These are phyloP conservation scores for Orestias chungarensis DNA, from an alignment of 2,797 vertebrate species.

Conservation along the genomic window DNA sequence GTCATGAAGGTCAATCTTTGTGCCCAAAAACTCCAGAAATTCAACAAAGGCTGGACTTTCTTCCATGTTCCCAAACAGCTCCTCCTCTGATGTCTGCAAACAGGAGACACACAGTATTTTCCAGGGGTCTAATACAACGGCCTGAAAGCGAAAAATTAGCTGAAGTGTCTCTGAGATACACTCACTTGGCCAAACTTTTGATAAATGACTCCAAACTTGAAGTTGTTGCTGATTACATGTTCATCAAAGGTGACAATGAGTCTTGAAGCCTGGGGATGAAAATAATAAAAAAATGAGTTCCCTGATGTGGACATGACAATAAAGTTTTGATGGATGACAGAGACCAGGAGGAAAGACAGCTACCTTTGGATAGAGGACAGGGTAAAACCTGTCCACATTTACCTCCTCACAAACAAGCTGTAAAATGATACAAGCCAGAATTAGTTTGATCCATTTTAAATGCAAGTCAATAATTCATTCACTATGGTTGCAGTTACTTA, in stretches of 20 bases:
- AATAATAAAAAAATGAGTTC: constrained; percentile 4
- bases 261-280: constrained; percentile 85
- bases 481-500: constrained; percentile 49
- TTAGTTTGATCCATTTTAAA: background rate
- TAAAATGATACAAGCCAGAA: constrained; percentile 22
- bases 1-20: constrained; percentile 92
- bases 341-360: background rate
- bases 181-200: constrained; percentile 95
- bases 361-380: constrained; percentile 97
- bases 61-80: constrained; percentile 92
- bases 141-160: constrained; percentile 19
- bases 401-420: constrained; percentile 95
- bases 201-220: constrained; percentile 98
- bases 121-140: background rate
- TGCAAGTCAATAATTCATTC: background rate
- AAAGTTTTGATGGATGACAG: background rate
- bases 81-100: constrained; percentile 91
- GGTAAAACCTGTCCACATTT: constrained; percentile 96
- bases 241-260: constrained; percentile 96
- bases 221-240: constrained; percentile 98
- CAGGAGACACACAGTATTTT: constrained; percentile 22
- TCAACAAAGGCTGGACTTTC: constrained; percentile 92
- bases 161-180: constrained; percentile 2
- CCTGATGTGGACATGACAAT: background rate
- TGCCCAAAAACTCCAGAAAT: constrained; percentile 92